Conservation (phyloP, 2,113 vertebrate species). For the Xiphias gladius region DNA sequence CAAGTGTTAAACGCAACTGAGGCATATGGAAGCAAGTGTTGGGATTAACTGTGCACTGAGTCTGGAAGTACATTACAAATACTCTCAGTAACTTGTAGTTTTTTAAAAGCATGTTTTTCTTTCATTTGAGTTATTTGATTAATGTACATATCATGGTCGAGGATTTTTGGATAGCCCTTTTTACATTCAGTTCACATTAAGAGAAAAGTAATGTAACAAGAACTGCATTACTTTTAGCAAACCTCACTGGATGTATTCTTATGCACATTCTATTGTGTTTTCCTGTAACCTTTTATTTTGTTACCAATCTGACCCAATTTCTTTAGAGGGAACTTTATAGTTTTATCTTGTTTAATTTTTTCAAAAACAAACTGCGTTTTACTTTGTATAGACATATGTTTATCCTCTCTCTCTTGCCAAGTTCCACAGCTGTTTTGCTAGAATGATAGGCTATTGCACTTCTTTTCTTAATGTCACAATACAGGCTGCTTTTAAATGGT, state of each 20-base stretch:
- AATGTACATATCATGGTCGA: neutral
- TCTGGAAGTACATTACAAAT: neutral
- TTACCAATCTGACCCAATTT: neutral
- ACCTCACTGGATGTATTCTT: neutral
- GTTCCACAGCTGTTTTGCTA: neutral
- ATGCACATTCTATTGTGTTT: neutral
- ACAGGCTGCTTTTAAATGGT: neutral
- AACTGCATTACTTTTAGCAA: neutral
- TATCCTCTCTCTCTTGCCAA: too few relatives aligned
- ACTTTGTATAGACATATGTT: too few relatives aligned
- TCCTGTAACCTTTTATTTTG: neutral
- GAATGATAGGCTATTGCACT: neutral
- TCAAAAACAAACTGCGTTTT: too few relatives aligned
- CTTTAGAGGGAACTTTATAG: neutral
- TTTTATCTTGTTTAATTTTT: neutral
- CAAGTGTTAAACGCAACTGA: constrained; percentile 48
- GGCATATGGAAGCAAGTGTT: constrained; percentile 52
- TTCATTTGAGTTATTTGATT: neutral
- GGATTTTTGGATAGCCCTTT: neutral
- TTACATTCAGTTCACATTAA: neutral
- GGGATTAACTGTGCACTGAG: constrained; percentile 28
- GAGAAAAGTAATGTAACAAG: neutral
- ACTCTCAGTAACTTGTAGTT: neutral
- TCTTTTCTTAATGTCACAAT: neutral
- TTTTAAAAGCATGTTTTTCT: neutral